Conservation (phyloP, 2,888 invertebrate species). For the Cheilosia pagana region DNA sequence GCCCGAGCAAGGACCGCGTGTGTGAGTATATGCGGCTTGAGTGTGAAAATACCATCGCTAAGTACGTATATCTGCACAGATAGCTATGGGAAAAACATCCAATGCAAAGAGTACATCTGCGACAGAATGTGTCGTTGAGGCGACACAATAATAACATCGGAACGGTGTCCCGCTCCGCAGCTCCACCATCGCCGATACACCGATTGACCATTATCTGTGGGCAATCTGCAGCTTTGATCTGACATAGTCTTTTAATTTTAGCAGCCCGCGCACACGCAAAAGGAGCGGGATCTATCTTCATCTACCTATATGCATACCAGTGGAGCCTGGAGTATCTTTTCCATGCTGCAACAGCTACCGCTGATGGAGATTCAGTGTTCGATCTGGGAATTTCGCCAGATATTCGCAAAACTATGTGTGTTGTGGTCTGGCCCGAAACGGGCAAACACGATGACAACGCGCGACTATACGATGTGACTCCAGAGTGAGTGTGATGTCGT, state of each 20-base stretch:
- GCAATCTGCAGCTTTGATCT: conserved; percentile 72
- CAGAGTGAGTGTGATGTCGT: conserved; percentile 65
- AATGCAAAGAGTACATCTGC: conserved; percentile 11
- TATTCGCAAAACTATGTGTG: conserved; percentile 47
- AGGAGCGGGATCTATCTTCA: conserved; percentile 23
- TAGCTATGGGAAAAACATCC: conserved; percentile 6
- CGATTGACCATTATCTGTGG: conserved; percentile 73
- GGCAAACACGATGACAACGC: conserved; percentile 59
- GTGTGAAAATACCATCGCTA: conserved; percentile 68
- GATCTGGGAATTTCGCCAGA: conserved; percentile 51
- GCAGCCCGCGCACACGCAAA: conserved; percentile 64
- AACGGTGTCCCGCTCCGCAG: conserved; percentile 49
- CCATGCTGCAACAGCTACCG: background rate
- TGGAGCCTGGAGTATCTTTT: conserved; percentile 35
- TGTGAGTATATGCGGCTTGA: conserved; percentile 14
- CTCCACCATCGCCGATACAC: conserved; percentile 39
- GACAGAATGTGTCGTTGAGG: conserved; percentile 35
- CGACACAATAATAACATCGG: conserved; percentile 70
- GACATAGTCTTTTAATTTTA: conserved; percentile 74
- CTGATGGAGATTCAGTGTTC: conserved; percentile 68
- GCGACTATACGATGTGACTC: background rate
- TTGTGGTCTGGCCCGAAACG: conserved; percentile 46
- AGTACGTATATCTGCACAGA: conserved; percentile 41
- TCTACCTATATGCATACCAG: background rate
- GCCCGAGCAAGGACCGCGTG: conserved; percentile 3